phyloP scores from a whole-genome alignment of 2,888 invertebrate genomes.

The Drosophila maculinotata region DNA sequence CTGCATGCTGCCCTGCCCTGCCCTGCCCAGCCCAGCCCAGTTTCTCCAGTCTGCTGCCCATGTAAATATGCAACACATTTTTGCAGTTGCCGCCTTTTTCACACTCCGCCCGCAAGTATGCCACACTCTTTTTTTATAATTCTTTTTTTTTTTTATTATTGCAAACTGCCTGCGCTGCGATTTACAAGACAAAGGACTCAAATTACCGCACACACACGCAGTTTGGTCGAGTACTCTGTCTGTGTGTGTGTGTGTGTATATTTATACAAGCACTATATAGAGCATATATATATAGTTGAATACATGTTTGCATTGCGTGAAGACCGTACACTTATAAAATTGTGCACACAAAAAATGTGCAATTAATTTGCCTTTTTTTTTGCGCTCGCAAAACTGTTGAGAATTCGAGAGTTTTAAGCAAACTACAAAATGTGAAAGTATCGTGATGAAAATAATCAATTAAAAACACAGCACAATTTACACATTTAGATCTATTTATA shows the following conservation, averaged over 20 bases:
- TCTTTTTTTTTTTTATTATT: slow-evolving; percentile 22
- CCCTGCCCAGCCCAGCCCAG: too few species aligned
- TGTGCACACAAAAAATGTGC: slow-evolving; percentile 21
- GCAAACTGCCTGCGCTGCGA: slow-evolving; percentile 19
- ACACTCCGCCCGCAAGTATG: slow-evolving; percentile 69
- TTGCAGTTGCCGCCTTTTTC: slow-evolving; percentile 33
- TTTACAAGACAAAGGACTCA: slow-evolving; percentile 57
- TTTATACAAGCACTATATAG: slow-evolving; percentile 1
- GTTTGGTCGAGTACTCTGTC: slow-evolving; percentile 8
- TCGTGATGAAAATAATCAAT: too few species aligned
- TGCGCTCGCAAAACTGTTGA: slow-evolving; percentile 4
- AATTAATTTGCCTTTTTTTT: slow-evolving; percentile 18
- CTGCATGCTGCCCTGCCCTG: slow-evolving; percentile 9
- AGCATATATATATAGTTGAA: slow-evolving; percentile 10
- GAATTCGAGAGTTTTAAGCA: slow-evolving; percentile 1
- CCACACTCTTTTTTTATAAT: slow-evolving; percentile 55
- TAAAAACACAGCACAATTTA: too few species aligned
- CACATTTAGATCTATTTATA: too few species aligned
- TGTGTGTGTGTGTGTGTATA: background rate
- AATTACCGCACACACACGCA: slow-evolving; percentile 39
- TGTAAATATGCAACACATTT: slow-evolving; percentile 57
- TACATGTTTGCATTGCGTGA: slow-evolving; percentile 26
- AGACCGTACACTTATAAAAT: slow-evolving; percentile 18
- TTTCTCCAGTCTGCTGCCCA: too few species aligned
- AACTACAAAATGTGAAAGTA: too few species aligned